A percentile compares a stretch with the other conserved stretches of the same genome.
phyloP scores from a whole-genome alignment of 1,140 invertebrate genomes.

The Achatina immaculata region DNA sequence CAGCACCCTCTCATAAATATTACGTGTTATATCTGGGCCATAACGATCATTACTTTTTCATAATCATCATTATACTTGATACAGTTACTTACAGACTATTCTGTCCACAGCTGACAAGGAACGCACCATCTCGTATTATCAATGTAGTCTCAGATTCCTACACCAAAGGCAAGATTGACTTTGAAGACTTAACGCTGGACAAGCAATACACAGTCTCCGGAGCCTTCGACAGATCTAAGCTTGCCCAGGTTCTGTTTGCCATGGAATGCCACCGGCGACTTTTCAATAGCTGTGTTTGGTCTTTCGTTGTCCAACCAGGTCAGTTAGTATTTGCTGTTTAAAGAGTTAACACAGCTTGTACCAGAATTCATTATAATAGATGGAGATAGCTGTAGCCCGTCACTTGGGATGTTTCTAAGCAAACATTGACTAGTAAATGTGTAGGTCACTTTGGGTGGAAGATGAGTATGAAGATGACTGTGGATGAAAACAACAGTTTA shows the following conservation, averaged over 20 bases:
- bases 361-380: too few relatives aligned
- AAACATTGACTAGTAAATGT: too few relatives aligned
- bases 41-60: constrained; percentile 37
- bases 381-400: too few relatives aligned
- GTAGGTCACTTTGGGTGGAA: too few relatives aligned
- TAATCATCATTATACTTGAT: not conserved
- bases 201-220: constrained; percentile 54
- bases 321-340: constrained; percentile 19
- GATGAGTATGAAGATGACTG: too few relatives aligned
- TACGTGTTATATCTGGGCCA: constrained; percentile 49
- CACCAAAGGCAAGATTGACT: constrained; percentile 55
- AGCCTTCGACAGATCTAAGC: constrained; percentile 63
- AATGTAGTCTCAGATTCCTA: constrained; percentile 61
- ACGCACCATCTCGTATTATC: constrained; percentile 58
- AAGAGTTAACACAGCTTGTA: too few relatives aligned
- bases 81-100: too few relatives aligned
- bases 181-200: constrained; percentile 57
- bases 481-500: too few relatives aligned
- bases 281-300: constrained; percentile 51
- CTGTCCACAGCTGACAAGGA: constrained; percentile 37
- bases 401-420: too few relatives aligned
- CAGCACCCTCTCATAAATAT: constrained; percentile 65
- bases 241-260: constrained; percentile 55
- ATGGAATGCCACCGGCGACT: constrained; percentile 56
- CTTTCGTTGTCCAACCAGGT: constrained; percentile 65